phyloP scores from a whole-genome alignment of 2,797 vertebrate species.

The Peromyscus nudipes region DNA sequence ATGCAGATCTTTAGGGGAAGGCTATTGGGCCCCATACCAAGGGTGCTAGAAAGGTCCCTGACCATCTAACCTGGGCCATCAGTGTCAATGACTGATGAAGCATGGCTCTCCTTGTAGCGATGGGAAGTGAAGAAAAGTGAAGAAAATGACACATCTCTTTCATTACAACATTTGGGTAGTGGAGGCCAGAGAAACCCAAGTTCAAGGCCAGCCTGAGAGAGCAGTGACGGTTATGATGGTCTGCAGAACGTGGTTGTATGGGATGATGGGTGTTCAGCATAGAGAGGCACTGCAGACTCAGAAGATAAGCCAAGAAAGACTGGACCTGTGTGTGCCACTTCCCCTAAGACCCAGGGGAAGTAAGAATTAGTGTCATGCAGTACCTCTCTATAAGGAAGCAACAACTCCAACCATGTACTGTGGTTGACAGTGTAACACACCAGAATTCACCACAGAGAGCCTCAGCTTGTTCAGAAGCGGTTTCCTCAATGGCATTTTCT shows the following conservation, averaged over 20 bases:
- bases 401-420: constrained; percentile 36
- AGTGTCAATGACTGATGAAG: neutral
- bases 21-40: neutral
- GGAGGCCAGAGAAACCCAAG: neutral
- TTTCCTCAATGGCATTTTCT: constrained; percentile 55
- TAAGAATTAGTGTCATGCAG: constrained; percentile 12
- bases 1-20: neutral
- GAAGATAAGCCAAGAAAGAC: neutral
- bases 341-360: neutral
- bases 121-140: neutral
- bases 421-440: constrained; percentile 21
- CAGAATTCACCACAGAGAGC: constrained; percentile 41
- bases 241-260: too few relatives aligned
- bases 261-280: neutral
- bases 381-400: neutral
- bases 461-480: neutral
- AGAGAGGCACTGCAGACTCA: neutral
- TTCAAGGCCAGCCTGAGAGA: neutral
- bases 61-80: neutral
- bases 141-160: neutral
- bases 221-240: neutral
- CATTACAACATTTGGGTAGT: neutral
- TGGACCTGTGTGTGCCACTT: neutral
- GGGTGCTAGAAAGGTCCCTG: neutral
- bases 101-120: neutral